Conservation (phyloP, 2,797 vertebrate species). For the Coilia nasus region DNA sequence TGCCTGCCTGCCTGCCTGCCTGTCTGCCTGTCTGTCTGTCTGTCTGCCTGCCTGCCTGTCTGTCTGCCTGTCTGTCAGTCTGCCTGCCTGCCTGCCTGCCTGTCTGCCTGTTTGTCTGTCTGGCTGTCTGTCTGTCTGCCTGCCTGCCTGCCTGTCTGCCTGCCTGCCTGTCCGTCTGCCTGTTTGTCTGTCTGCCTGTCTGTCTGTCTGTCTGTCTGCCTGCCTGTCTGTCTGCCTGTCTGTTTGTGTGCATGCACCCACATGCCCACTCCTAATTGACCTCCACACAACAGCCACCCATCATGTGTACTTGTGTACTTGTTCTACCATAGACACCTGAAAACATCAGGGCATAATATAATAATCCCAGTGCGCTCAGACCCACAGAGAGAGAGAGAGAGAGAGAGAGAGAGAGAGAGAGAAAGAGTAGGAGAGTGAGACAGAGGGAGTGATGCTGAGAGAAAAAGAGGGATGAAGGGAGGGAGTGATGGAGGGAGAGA, state of each 20-base stretch:
- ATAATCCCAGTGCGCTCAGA: neutral
- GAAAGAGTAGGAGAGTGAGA: neutral
- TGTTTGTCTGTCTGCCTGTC: neutral
- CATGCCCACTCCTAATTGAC: neutral
- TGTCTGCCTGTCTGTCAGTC: neutral
- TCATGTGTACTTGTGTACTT: neutral
- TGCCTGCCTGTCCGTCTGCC: too few species aligned
- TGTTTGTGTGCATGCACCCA: conserved; percentile 1
- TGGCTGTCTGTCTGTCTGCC: too few species aligned
- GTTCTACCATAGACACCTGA: neutral
- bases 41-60: neutral
- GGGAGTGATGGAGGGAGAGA: neutral
- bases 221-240: neutral
- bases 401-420: neutral
- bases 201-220: neutral
- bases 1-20: neutral
- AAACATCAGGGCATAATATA: conserved; percentile 4
- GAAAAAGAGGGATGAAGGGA: neutral
- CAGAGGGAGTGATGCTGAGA: neutral
- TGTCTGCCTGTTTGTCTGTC: neutral
- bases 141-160: neutral
- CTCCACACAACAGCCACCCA: neutral
- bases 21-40: neutral
- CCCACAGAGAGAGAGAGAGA: neutral
- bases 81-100: neutral